Base-by-base conservation (phyloP, 2,797 vertebrate species). In the Scolopax bukidnonensis region DNA sequence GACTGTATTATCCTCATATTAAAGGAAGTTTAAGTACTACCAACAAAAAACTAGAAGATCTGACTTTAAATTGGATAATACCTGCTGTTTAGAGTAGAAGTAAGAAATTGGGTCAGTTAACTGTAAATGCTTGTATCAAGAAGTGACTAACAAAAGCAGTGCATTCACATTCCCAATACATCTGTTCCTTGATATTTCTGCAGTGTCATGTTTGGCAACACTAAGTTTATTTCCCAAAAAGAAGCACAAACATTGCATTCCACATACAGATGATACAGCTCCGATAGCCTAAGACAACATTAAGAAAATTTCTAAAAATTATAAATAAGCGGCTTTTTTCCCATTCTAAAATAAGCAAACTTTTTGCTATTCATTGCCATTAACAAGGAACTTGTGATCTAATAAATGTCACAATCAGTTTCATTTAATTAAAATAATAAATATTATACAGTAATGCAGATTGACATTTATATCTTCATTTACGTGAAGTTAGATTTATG, bases 391-490 rank as follows among this genome's bases (percentile, higher is more conserved):
- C 97, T 98, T 97, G 96, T 92, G 98, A 98, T 98, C 97, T 98
- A 99, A 99, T 99, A 99, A 99, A 98, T 98, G 98, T 99, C 99
- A 98, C 98, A 97, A 98, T 98, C 95, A 96, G 98, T 98, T 99
- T 99, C 98, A 98, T 98, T 99, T 99, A 99, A 99, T 99, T 99
- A 99, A 99, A 99, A 99, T 98, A 99, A 99, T 99, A 99, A 99
- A 98, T 99, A 99, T 98, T 98, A 98, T 97, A 97, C 97, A 97
- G 98, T 98, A 98, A 98, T 98, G 98, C 98, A 97, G 98, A 98
- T 97, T 98, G 98, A 98, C 99, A 98, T 98, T 99, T 99, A 99
- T 98, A 97, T 96, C 97, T 98, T 98, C 97, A 97, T 98, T 98
- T 98, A 98, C 94, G 96, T 98, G 98, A 97, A 54, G 67, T 14